Conservation (phyloP, 2,113 vertebrate genomes). For the Regulus satrapa region DNA sequence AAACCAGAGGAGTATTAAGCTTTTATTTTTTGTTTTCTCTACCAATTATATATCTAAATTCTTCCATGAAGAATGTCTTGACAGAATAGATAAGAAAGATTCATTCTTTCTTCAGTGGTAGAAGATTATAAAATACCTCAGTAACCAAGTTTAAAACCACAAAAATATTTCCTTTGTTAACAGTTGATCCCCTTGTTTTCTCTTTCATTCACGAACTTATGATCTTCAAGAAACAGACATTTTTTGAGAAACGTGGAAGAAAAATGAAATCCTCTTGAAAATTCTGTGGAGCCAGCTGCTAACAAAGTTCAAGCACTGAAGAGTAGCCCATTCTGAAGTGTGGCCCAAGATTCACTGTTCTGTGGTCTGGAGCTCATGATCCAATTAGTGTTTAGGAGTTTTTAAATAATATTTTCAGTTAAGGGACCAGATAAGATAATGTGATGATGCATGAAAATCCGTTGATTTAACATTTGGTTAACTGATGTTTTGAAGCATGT, state of each 20-base stretch:
- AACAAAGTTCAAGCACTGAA: background rate
- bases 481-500: background rate
- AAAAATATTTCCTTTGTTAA: background rate
- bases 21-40: slow-evolving; percentile 24
- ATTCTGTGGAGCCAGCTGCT: background rate
- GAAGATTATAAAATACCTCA: background rate
- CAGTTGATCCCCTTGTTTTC: background rate
- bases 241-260: background rate
- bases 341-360: background rate
- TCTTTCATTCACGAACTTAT: background rate
- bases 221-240: background rate
- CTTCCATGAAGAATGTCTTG: background rate
- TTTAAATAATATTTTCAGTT: background rate
- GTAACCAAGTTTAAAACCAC: background rate
- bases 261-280: background rate
- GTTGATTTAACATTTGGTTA: background rate
- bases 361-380: background rate
- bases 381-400: background rate
- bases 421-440: background rate
- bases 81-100: background rate
- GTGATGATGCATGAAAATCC: background rate
- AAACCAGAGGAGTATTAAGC: background rate
- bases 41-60: background rate
- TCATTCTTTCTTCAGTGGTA: background rate
- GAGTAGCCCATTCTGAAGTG: background rate